Evolutionary conservation across 1,140 invertebrate genomes (phyloP).

Genomic region (Temnothorax curvispinosus): DNA sequence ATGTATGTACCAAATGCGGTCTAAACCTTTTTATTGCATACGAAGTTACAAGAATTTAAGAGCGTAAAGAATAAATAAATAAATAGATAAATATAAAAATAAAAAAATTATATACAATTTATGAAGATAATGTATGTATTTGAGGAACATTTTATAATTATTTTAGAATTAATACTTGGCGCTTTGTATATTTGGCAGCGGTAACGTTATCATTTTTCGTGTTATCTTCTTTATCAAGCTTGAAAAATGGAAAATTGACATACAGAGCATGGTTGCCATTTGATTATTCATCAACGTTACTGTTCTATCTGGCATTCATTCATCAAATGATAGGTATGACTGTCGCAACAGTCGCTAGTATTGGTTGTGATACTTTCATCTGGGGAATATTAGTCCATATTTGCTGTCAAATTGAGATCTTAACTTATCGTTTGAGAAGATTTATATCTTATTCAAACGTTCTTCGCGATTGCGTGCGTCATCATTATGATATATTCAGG

Average conservation of each 20-base stretch:
- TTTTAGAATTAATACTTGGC: conserved; percentile 34
- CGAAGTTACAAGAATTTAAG: too few relatives aligned
- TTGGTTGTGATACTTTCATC: conserved; percentile 54
- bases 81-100: too few relatives aligned
- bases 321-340: conserved; percentile 64
- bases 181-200: conserved; percentile 47
- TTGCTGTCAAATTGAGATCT: conserved; percentile 64
- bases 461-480: neutral
- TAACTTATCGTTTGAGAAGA: conserved; percentile 48
- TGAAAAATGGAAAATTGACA: conserved; percentile 40
- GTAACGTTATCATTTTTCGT: conserved; percentile 40
- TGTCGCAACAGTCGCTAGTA: conserved; percentile 6
- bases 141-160: neutral
- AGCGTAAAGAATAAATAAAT: too few relatives aligned
- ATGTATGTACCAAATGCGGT: too few relatives aligned
- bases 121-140: neutral
- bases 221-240: conserved; percentile 58
- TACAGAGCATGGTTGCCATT: conserved; percentile 74
- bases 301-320: conserved; percentile 64
- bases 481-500: conserved; percentile 43
- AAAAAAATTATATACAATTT: neutral
- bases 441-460: neutral
- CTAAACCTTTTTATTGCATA: too few relatives aligned
- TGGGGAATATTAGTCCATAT: conserved; percentile 64
- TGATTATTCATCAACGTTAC: conserved; percentile 14